phyloP scores from a whole-genome alignment of 2,113 vertebrate species.

The Barnardius zonarius region DNA sequence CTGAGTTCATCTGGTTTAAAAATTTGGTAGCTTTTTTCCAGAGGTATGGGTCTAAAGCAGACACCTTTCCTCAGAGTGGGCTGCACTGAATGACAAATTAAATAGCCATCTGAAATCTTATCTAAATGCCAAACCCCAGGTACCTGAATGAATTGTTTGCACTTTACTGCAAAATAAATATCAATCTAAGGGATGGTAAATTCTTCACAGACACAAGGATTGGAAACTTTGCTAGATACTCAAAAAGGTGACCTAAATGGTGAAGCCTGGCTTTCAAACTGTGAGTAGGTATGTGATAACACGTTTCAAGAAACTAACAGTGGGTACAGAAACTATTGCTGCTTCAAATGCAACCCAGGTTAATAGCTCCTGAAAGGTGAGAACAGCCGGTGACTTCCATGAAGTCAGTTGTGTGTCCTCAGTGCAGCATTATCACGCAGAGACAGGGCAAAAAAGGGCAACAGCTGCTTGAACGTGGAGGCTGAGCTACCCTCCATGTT shows the following conservation, averaged over 20 bases:
- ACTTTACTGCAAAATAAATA: constrained; percentile 17
- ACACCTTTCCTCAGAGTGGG: not conserved
- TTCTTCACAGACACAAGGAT: not conserved
- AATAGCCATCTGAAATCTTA: constrained; percentile 7
- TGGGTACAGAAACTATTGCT: not conserved
- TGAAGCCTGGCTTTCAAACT: not conserved
- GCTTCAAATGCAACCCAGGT: not conserved
- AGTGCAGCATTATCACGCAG: not conserved
- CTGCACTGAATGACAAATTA: not conserved
- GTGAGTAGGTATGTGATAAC: not conserved
- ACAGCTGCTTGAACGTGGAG: not conserved
- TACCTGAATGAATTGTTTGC: not conserved
- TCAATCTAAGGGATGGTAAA: not conserved
- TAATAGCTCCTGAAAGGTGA: not conserved
- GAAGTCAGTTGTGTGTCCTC: not conserved
- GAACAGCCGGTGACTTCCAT: not conserved
- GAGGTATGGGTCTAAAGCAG: not conserved
- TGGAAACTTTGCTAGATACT: not conserved
- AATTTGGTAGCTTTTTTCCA: not conserved
- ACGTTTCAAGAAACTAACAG: not conserved
- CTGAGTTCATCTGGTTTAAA: not conserved
- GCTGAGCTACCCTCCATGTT: not conserved
- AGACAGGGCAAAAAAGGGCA: not conserved
- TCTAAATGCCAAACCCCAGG: not conserved
- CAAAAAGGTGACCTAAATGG: not conserved